A percentile compares a stretch with the other conserved stretches of the same genome.
Evolutionary conservation across 2,888 invertebrate genomes (phyloP).

Genomic region (Netelia fuscicornis): DNA sequence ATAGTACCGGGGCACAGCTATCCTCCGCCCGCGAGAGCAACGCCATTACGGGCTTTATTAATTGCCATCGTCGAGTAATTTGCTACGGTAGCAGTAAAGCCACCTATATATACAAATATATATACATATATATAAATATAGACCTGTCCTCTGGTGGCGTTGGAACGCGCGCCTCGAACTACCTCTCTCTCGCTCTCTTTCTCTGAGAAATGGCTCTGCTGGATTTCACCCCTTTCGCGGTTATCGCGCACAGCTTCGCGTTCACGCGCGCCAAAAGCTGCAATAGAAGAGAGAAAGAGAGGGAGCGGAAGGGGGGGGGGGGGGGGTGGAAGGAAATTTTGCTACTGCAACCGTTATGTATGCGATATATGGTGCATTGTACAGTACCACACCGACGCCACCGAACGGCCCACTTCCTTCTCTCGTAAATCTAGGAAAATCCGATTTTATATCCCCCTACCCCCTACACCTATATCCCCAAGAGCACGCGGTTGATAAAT

Average conservation of each 20-base stretch:
- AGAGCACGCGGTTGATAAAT: slow-evolving; percentile 62
- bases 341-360: slow-evolving; percentile 44
- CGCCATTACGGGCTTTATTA: slow-evolving; percentile 83
- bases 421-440: slow-evolving; percentile 67
- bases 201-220: slow-evolving; percentile 66
- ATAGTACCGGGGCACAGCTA: slow-evolving; percentile 72
- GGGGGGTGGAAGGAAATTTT: slow-evolving; percentile 28
- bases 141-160: slow-evolving; percentile 37
- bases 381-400: slow-evolving; percentile 58
- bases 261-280: slow-evolving; percentile 57
- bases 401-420: slow-evolving; percentile 68
- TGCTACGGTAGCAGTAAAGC: slow-evolving; percentile 74
- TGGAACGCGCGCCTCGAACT: slow-evolving; percentile 48
- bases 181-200: slow-evolving; percentile 41
- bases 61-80: slow-evolving; percentile 84
- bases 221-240: slow-evolving; percentile 66
- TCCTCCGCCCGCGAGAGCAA: slow-evolving; percentile 72
- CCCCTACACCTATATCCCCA: neutral
- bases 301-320: slow-evolving; percentile 19
- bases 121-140: slow-evolving; percentile 23
- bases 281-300: slow-evolving; percentile 31
- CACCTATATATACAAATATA: slow-evolving; percentile 19
- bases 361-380: slow-evolving; percentile 54
- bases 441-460: slow-evolving; percentile 58
- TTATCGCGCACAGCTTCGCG: slow-evolving; percentile 65